phyloP scores from a whole-genome alignment of 2,888 invertebrate species.

The Patella pellucida region DNA sequence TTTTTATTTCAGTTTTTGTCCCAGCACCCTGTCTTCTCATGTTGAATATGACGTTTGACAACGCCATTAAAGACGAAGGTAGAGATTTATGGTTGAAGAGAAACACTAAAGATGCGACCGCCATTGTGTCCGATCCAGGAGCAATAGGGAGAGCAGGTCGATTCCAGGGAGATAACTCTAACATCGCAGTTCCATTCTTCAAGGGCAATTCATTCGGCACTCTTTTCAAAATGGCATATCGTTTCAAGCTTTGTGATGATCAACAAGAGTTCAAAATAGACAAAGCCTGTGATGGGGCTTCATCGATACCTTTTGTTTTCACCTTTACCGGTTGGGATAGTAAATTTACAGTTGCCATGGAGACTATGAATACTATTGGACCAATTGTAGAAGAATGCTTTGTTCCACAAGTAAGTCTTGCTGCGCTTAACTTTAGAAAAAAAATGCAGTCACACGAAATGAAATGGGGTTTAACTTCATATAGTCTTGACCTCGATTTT shows the following conservation, averaged over 20 bases:
- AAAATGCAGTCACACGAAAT: no score
- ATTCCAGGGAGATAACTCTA: constrained; percentile 13
- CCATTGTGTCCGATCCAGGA: constrained; percentile 13
- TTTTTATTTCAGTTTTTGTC: constrained; percentile 19
- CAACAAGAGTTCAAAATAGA: constrained; percentile 17
- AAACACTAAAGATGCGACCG: constrained; percentile 11
- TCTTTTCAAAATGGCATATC: constrained; percentile 34
- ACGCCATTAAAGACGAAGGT: constrained; percentile 33
- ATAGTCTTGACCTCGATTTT: no score
- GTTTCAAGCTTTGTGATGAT: constrained; percentile 35
- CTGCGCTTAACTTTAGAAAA: no score
- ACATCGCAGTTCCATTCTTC: constrained; percentile 21
- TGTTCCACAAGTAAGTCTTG: no score
- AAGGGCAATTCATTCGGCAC: constrained; percentile 34
- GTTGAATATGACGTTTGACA: constrained; percentile 38
- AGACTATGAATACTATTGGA: constrained; percentile 21
- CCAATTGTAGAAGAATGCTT: constrained; percentile 17
- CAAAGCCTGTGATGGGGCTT: not conserved
- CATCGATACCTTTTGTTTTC: constrained; percentile 11
- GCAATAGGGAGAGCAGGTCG: constrained; percentile 12
- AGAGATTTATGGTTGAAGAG: constrained; percentile 36
- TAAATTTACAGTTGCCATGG: constrained; percentile 23
- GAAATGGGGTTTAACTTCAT: no score
- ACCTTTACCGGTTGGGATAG: constrained; percentile 27
- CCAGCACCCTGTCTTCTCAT: constrained; percentile 36